Conservation (phyloP, 1,140 invertebrate genomes). For the Scaptomyza pallida region DNA sequence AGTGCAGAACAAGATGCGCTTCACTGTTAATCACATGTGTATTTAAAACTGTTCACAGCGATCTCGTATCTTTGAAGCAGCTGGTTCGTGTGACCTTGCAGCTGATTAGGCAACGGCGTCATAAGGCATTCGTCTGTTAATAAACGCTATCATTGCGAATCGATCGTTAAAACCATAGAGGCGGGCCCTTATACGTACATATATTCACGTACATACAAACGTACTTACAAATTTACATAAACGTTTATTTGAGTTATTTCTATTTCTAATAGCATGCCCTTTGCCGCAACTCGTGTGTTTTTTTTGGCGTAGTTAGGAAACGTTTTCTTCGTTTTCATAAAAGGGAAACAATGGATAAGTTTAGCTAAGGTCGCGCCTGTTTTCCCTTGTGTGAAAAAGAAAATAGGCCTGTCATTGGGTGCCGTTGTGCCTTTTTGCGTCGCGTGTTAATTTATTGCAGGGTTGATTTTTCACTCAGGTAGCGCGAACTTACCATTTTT, state of each 20-base stretch:
- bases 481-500: conserved; percentile 45
- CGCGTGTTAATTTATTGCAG: conserved; percentile 67
- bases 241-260: conserved; percentile 2
- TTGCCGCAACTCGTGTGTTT: conserved; percentile 12
- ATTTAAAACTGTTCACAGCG: not conserved
- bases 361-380: conserved; percentile 69
- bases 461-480: conserved; percentile 72
- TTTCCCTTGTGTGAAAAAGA: conserved; percentile 38
- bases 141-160: conserved; percentile 25
- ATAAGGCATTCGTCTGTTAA: conserved; percentile 20
- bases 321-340: conserved; percentile 10
- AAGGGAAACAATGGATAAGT: conserved; percentile 47
- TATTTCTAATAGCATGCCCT: conserved; percentile 25
- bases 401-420: conserved; percentile 47
- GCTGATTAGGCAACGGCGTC: conserved; percentile 23
- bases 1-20: no score
- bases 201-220: not conserved
- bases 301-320: conserved; percentile 20
- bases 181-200: not conserved
- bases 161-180: conserved; percentile 20
- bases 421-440: conserved; percentile 47
- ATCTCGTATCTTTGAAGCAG: conserved; percentile 8
- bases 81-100: conserved; percentile 7
- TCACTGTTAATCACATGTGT: conserved; percentile 3
- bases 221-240: not conserved